These are phyloP conservation scores for Odontophorus gujanensis DNA, from an alignment of 2,113 vertebrate genomes.

Conservation along the genomic window DNA sequence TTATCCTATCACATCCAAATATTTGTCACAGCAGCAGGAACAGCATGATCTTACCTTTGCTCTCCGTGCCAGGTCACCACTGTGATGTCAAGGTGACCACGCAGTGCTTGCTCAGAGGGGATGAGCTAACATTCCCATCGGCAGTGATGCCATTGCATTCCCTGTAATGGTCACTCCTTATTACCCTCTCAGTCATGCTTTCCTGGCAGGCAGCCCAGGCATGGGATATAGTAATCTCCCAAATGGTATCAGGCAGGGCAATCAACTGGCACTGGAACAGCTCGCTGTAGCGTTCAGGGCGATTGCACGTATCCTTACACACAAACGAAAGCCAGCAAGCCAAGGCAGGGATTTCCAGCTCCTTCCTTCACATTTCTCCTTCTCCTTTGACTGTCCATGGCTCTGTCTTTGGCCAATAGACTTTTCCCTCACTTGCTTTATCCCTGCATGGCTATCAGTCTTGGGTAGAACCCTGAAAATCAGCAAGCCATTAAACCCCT, in stretches of 20 bases:
- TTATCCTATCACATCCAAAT: neutral
- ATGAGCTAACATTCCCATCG: slow-evolving; percentile 33
- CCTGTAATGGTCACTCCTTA: slow-evolving; percentile 56
- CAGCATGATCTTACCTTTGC: neutral
- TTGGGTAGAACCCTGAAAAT: neutral
- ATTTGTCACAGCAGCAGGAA: neutral
- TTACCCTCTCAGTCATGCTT: slow-evolving; percentile 65
- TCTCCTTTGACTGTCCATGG: neutral
- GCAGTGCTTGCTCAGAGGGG: slow-evolving; percentile 11
- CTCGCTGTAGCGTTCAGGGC: neutral
- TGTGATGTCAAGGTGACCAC: neutral
- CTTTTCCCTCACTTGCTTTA: neutral
- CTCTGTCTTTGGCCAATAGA: neutral
- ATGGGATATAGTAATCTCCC: slow-evolving; percentile 19
- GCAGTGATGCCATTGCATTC: slow-evolving; percentile 32
- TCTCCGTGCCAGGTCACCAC: neutral
- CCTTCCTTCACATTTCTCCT: neutral
- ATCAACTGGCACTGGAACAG: slow-evolving; percentile 13
- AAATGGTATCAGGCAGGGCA: neutral
- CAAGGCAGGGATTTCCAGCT: neutral
- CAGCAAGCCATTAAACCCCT: neutral
- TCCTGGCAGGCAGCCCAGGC: slow-evolving; percentile 68
- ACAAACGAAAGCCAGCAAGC: neutral
- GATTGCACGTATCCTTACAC: accelerated
- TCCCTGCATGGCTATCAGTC: neutral